Evolutionary conservation across 2,797 vertebrate species (phyloP).

Genomic region (Syngnathus rostellatus): DNA sequence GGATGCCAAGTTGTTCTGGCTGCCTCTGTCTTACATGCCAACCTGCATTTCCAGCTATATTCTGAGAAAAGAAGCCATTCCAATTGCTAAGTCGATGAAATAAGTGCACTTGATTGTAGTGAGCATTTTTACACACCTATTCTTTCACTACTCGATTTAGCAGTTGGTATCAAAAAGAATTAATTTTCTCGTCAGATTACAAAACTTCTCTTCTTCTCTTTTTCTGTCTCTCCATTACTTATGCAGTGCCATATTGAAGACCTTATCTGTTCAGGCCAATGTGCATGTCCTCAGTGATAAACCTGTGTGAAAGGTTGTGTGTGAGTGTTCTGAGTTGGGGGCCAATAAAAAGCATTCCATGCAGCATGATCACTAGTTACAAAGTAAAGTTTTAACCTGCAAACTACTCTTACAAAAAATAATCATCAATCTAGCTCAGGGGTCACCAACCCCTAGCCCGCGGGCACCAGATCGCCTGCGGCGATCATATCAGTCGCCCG

Average conservation of each 20-base stretch:
- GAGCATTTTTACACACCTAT: neutral
- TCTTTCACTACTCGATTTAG: neutral
- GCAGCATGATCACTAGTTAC: neutral
- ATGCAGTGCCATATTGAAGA: neutral
- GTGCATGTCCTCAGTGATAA: neutral
- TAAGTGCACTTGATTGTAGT: slow-evolving; percentile 11
- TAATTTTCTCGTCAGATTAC: neutral
- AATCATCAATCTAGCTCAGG: too few relatives aligned
- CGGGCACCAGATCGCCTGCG: too few relatives aligned
- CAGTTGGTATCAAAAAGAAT: neutral
- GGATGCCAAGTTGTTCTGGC: slow-evolving; percentile 82
- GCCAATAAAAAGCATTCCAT: neutral
- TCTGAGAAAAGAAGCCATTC: slow-evolving; percentile 33
- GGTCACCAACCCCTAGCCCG: too few relatives aligned
- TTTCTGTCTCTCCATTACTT: neutral
- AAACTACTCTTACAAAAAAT: neutral
- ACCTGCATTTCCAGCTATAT: slow-evolving; percentile 62
- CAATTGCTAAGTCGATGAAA: slow-evolving; percentile 30
- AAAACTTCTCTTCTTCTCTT: neutral
- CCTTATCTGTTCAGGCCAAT: slow-evolving; percentile 5
- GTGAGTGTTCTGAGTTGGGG: neutral
- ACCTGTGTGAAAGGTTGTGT: slow-evolving; percentile 1
- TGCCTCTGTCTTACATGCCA: slow-evolving; percentile 80
- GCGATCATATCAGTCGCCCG: too few relatives aligned
- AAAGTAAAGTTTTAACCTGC: too few relatives aligned